Base-by-base conservation (phyloP, 2,888 invertebrate genomes). In the Drosophila mimetica region DNA sequence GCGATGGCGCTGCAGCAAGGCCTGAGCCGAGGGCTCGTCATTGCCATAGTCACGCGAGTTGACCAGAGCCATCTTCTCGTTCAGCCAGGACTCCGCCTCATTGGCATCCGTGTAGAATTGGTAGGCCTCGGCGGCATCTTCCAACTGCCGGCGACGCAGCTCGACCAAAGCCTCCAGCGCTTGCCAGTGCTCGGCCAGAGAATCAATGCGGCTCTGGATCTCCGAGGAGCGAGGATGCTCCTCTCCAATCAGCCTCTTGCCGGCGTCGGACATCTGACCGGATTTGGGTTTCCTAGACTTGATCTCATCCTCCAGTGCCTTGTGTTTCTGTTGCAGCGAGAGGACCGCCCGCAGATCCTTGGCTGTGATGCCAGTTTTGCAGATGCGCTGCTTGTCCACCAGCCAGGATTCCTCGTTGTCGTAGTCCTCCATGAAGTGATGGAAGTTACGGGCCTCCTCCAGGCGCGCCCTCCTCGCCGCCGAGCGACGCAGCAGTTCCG, bases 391-490 rank as follows among this genome's bases (percentile, higher is more conserved):
- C 90, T 98, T 98, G 90, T 99, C 99, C 1, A 96, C 95, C 57
- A 99, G 93, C 99, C 99, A 99, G 0, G 97, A 95, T 92, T 99
- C 98, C 92, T 99, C 99, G 86, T 99, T 99, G 85, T 99, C 99
- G 83, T 98, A 96, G 90, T 99, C 99, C 91, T 98, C 98, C 63
- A 98, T 93, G 92, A 99, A 98, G 92, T 98, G 98, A 92, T 96
- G 98, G 87, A 98, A 96, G 89, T 97, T 96, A 65, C 98, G 93
- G 0, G 98, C 97, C 87, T 98, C 98, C 91, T 99, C 98, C 13
- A 99, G 92, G 13, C 96, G 93, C 0, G 95, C 95, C 73, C 97
- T 95, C 7, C 98, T 94, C 79, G 95, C 95, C 57, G 90, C 88
- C 34, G 91, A 91, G 0, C 90, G 77, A 14, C 90, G 88, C 16